Conservation (phyloP, 2,113 vertebrate genomes). For the Tenrec ecaudatus region DNA sequence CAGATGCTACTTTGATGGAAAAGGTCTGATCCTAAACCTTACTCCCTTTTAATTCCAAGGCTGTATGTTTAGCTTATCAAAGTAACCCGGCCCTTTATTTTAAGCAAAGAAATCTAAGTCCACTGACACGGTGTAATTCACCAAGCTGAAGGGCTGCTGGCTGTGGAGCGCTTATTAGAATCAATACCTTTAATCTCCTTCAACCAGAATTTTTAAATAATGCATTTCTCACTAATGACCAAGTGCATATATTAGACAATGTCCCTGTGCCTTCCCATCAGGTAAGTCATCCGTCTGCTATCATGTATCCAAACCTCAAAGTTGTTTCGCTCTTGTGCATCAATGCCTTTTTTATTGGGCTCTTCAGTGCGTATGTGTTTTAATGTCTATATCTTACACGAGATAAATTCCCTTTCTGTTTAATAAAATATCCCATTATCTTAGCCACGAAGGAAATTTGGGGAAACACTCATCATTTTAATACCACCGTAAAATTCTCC, state of each 20-base stretch:
- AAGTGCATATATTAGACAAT: slow-evolving; percentile 19
- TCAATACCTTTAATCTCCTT: slow-evolving; percentile 27
- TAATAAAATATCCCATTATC: slow-evolving; percentile 73
- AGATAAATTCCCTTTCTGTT: slow-evolving; percentile 69
- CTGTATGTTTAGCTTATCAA: neutral
- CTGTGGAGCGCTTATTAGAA: neutral
- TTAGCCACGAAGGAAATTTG: slow-evolving; percentile 49
- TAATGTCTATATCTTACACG: slow-evolving; percentile 64
- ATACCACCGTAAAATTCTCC: slow-evolving; percentile 68
- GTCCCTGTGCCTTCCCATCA: slow-evolving; percentile 15
- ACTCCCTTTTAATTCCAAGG: neutral
- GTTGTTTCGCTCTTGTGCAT: slow-evolving; percentile 8
- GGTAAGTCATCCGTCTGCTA: slow-evolving; percentile 16
- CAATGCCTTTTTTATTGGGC: slow-evolving; percentile 62
- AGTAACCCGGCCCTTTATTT: slow-evolving; percentile 29
- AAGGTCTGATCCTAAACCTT: neutral
- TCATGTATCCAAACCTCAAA: slow-evolving; percentile 38
- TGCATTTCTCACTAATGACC: slow-evolving; percentile 47
- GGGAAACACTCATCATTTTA: slow-evolving; percentile 71
- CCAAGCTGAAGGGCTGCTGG: neutral
- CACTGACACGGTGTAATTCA: neutral
- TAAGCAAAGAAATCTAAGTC: neutral
- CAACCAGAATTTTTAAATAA: neutral
- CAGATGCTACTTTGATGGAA: neutral
- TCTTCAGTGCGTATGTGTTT: slow-evolving; percentile 3